Percentiles rank a stretch among this genome's conserved stretches.
phyloP scores from a whole-genome alignment of 2,888 invertebrate species.

The Epistrophe eligans region DNA sequence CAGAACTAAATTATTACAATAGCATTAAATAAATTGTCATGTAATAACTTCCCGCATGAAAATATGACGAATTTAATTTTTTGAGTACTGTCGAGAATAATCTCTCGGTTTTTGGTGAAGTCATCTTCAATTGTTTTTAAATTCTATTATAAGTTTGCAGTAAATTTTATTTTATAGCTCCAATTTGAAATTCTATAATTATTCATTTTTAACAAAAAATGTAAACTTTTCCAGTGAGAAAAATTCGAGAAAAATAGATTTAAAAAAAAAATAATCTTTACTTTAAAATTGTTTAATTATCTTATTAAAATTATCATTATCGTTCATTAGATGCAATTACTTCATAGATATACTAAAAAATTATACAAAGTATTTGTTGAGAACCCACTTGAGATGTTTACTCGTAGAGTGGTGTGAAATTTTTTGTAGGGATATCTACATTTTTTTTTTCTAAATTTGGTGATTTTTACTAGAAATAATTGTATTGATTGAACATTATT shows the following conservation, averaged over 20 bases:
- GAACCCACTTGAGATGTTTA: not conserved
- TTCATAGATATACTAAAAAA: not conserved
- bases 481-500: too few species aligned
- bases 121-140: not conserved
- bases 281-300: conserved; percentile 38
- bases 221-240: not conserved
- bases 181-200: not conserved
- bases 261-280: not conserved
- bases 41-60: conserved; percentile 9
- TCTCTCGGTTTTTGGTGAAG: not conserved
- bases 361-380: not conserved
- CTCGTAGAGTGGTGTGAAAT: too few species aligned
- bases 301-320: conserved; percentile 37
- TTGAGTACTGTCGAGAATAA: not conserved
- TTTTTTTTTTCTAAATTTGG: too few species aligned
- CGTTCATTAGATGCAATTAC: conserved; percentile 55
- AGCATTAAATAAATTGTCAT: not conserved
- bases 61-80: not conserved
- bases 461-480: too few species aligned
- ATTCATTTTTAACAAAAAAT: not conserved
- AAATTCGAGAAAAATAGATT: not conserved
- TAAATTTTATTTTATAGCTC: not conserved
- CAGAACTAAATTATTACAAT: not conserved
- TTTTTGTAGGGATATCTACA: too few species aligned
- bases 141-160: not conserved